These are phyloP conservation scores for Tringa solitaria DNA, from an alignment of 2,113 vertebrate species.

Conservation along the genomic window DNA sequence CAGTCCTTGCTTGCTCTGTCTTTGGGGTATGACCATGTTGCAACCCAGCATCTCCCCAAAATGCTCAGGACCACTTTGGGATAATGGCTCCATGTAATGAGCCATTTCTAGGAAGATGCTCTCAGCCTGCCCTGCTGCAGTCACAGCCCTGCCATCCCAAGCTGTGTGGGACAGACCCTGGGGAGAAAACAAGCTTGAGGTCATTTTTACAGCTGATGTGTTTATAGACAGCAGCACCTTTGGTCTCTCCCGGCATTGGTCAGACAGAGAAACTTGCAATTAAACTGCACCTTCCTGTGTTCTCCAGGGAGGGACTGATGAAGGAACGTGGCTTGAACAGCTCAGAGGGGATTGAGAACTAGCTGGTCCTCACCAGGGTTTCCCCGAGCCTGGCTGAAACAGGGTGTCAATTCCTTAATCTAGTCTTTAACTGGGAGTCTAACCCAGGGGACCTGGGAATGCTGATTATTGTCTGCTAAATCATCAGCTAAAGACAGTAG, in stretches of 20 bases:
- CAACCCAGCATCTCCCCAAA: background rate
- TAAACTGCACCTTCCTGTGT: background rate
- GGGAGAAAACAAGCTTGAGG: background rate
- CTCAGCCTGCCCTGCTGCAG: background rate
- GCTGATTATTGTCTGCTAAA: background rate
- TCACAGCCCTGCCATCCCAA: background rate
- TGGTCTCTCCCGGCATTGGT: background rate
- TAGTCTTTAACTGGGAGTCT: background rate
- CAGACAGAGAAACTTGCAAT: no score
- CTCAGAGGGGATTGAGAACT: background rate
- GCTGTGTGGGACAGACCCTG: background rate
- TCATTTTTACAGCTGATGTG: fast-evolving
- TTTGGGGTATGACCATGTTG: background rate
- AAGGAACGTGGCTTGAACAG: background rate
- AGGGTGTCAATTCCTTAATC: background rate
- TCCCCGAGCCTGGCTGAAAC: background rate
- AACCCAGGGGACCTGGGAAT: background rate
- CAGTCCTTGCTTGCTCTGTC: background rate
- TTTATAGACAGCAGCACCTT: background rate
- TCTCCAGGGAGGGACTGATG: background rate
- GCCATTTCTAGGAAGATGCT: background rate
- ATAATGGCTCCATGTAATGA: fast-evolving
- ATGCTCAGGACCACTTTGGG: background rate
- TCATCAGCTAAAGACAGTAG: background rate
- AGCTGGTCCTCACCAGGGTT: background rate